Base-by-base conservation (phyloP, 2,797 vertebrate genomes). In the Coreius guichenoti region DNA sequence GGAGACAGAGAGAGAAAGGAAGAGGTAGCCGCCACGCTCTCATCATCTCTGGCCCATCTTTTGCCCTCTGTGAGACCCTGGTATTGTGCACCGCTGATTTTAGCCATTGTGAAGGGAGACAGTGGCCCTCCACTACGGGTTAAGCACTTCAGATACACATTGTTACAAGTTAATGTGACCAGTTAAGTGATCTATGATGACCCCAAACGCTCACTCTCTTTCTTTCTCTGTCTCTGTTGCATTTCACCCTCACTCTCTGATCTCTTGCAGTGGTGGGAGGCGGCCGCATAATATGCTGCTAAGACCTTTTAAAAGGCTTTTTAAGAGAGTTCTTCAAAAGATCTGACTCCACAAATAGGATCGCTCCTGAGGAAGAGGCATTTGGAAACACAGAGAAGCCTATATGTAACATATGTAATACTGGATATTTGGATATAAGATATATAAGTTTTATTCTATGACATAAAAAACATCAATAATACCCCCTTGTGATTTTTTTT, bases 171-270 rank as follows among this genome's bases (percentile, higher is more conserved):
- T 87, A 90, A 91, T 89, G 90, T 90, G 88, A 89, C 86, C 80
- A 81, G 85, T 87, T 91, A 86, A 89, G 86, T 90, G 90, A 90
- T 87, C 88, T 87, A 68, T 89, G 90, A 90, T 90, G 90, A 90
- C 89, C 91, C 86, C 72, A 72, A 79, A 83, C 36, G 33, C 75
- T 83, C 82, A 73, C 81, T 65, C 63, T 33, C 79, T 88, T 87
- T 79, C 56, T 67, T 47, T 81, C 31, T 72, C 49, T 74, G 61
- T 65, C 76, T 72, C 79, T 56, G 73, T 68, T 85, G 81, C 86
- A 65, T 85, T 86, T 86, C 82, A 77, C 33, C 17, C 56, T 73
- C 29, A 33, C 78, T 86, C 86, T 90, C 78, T 88, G 81, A 86
- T 89, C 89, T 84, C 54, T 72, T 51, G 14, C 39, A 79, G 80